Conservation (phyloP, 2,113 vertebrate genomes). For the Arothron firmamentum region DNA sequence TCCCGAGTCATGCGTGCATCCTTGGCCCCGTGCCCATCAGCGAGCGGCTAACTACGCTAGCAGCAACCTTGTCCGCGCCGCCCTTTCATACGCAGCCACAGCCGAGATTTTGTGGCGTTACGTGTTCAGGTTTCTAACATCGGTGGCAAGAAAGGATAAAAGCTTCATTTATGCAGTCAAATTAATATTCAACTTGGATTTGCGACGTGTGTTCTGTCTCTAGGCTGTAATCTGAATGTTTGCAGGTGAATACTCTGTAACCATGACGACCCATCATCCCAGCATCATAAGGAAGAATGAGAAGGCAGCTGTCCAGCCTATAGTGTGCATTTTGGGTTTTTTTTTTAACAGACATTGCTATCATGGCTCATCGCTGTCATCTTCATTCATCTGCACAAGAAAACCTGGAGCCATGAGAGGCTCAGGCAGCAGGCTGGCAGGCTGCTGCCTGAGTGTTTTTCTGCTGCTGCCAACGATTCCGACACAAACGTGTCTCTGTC, state of each 20-base stretch:
- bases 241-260: background rate
- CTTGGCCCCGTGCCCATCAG: background rate
- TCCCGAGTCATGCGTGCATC: background rate
- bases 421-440: slow-evolving; percentile 45
- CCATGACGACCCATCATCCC: background rate
- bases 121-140: too few relatives aligned
- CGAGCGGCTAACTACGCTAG: too few relatives aligned
- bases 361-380: background rate
- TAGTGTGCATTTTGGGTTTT: background rate
- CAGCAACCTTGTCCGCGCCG: too few relatives aligned
- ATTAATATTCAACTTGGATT: background rate
- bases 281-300: background rate
- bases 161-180: background rate
- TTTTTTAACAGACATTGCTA: background rate
- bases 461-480: slow-evolving; percentile 31
- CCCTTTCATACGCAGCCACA: too few relatives aligned
- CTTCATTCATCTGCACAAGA: slow-evolving; percentile 7
- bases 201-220: too few relatives aligned
- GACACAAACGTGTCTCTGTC: slow-evolving; percentile 25
- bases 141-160: too few relatives aligned
- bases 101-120: too few relatives aligned
- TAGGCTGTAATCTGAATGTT: background rate
- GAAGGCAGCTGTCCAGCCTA: background rate
- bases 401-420: slow-evolving; percentile 9
- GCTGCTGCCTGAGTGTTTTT: slow-evolving; percentile 30